Evolutionary conservation across 2,888 invertebrate genomes (phyloP).

Genomic region (Xestia sexstrigata): DNA sequence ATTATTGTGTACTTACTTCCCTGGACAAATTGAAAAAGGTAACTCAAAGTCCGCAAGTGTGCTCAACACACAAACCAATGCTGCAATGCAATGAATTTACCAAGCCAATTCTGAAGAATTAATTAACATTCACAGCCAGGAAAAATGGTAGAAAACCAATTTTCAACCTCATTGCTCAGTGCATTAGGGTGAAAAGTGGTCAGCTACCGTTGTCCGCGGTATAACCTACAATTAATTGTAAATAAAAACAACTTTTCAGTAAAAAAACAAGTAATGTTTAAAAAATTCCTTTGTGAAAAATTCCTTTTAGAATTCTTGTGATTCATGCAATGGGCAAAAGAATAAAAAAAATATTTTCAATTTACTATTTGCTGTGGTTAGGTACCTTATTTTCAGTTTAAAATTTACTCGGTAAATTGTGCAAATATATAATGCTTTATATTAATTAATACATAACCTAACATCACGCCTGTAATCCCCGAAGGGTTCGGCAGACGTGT

Average conservation of each 20-base stretch:
- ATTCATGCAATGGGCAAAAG: neutral
- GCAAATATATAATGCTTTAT: conserved; percentile 9
- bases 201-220: neutral
- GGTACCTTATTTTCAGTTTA: neutral
- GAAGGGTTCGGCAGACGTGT: too few relatives aligned
- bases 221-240: neutral
- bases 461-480: too few relatives aligned
- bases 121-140: neutral
- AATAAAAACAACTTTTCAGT: neutral
- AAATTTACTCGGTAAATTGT: neutral
- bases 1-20: neutral
- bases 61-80: neutral
- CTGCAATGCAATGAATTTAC: neutral
- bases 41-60: neutral
- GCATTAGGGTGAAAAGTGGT: neutral
- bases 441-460: neutral
- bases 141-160: too few relatives aligned
- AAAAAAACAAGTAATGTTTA: neutral
- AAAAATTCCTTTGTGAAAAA: neutral
- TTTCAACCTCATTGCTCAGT: neutral
- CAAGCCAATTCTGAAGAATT: neutral
- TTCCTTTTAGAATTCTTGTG: neutral
- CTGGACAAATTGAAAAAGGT: neutral
- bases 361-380: neutral
- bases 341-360: neutral